Base-by-base conservation (phyloP, 2,888 invertebrate genomes). In the Hemithea aestivaria region DNA sequence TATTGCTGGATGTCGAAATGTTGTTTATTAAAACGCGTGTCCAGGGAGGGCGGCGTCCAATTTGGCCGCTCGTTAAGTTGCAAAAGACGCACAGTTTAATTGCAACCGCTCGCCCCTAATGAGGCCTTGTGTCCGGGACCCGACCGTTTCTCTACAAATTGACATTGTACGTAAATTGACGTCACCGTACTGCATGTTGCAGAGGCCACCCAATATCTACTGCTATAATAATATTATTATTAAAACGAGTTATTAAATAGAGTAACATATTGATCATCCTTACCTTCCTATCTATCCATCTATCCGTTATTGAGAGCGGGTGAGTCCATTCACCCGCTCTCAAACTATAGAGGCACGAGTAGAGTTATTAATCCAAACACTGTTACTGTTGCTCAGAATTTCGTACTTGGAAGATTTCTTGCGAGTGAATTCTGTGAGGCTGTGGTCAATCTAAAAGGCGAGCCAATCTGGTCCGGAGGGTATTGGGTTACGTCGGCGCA, bases 11-110 rank as follows among this genome's bases (percentile, higher is more conserved):
- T 38, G 38, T 38, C 39, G 33, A 42, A 36, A 42, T 37, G 41
- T 42, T 42, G 41, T 45, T 75, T 73, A 73, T 76, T 67, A 71
- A 72, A 73, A 69, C 71, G 68, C 69, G 65, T 71, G 81, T 76
- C 75, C 77, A 72, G 73, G 62, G 69, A 67, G 70, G 72, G 48
- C 41, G 34, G 62, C 62, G 65, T 77, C 78, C 82, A 83, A 84
- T 85, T 87, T 80, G 73, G 75, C 57, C 62, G 76, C 81, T 85
- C 83, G 83, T 87, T 87, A 84, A 73, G 64, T 77, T 74, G 78
- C 77, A 82, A 83, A 83, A 85, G 83, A 85, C 82, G 80, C 74
- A 65, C 74, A 69, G 66, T 80, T 82, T 85, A 84, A 85, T 84
- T 84, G 84, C 82, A 73, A 75, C 80, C 79, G 79, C 76, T 68